phyloP scores from a whole-genome alignment of 2,888 invertebrate genomes.

The Epirrhoe tristata region DNA sequence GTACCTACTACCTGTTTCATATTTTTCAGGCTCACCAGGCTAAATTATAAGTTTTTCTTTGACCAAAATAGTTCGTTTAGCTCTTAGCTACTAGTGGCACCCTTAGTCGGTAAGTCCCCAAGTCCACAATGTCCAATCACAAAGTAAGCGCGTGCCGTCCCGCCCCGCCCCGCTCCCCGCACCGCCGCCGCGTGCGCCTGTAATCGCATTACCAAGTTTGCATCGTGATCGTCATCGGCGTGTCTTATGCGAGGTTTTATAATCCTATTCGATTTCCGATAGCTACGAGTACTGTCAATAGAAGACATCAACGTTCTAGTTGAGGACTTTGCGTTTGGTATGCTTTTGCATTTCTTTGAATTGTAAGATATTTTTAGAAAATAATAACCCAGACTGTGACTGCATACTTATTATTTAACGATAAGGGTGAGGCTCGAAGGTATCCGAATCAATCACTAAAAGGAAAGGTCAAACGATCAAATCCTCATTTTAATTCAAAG shows the following conservation, averaged over 20 bases:
- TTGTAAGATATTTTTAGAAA: not conserved
- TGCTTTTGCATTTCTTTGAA: not conserved
- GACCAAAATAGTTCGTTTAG: not conserved
- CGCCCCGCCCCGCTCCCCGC: not conserved
- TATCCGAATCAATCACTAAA: not conserved
- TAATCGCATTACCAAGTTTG: conserved; percentile 6
- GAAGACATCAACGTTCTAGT: not conserved
- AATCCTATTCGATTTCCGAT: conserved; percentile 2
- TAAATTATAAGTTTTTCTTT: not conserved
- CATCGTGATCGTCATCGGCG: not conserved
- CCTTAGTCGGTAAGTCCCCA: not conserved
- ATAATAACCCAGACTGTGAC: not conserved
- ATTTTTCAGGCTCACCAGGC: no score
- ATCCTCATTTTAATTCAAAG: not conserved
- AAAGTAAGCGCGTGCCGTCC: not conserved
- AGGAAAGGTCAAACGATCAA: not conserved
- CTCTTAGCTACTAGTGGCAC: not conserved
- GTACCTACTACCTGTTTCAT: no score
- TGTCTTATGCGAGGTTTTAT: conserved; percentile 1
- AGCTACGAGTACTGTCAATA: not conserved
- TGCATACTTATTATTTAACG: not conserved
- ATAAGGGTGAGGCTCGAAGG: not conserved
- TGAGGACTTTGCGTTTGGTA: not conserved
- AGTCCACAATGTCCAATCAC: conserved; percentile 6
- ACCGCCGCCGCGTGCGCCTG: not conserved